Base-by-base conservation (phyloP, 1,140 invertebrate species). In the Lepidurus arcticus region DNA sequence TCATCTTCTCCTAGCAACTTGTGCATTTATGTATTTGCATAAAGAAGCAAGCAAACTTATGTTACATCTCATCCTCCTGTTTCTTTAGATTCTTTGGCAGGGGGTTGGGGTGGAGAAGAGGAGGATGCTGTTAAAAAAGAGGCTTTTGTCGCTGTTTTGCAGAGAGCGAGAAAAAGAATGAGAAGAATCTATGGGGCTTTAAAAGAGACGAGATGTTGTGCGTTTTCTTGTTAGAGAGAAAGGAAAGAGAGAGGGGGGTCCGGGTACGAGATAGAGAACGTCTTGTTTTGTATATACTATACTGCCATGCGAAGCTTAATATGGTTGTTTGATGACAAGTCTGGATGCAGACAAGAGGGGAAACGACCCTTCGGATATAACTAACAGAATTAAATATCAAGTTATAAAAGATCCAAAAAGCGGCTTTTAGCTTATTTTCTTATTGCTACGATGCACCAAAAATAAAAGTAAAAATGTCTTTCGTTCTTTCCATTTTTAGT, bases 221-320 rank as follows among this genome's bases (percentile, higher is more conserved):
- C 21, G 53, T 65, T 65, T n/a, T 13, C 53, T 65, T 21, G 9
- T 34, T 65, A 13, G 53, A 65, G 53, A 65, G 34, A 65, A 65
- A 21, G 53, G 53, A 65, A 21, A 7, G 53, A 65, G 53, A 21
- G 53, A 16, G 47, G 21, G 21, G 21, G 21, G 21, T 16, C 16
- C 16, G 21, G 53, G 53, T 7, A 65, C 34, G 21, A 65, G 53
- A 65, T 65, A 65, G 53, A 21, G 21, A 65, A 21, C 53, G 21
- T 65, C 53, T 65, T 65, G 53, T 65, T 65, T 65, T 65, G 53
- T 65, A 65, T 65, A 65, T 65, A 65, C 21, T 65, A 65, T 65
- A 65, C 21, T 65, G 53, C 53, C 13, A 65, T 65, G 13, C 53
- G 21, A 65, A 65, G 53, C 53, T 65, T 65, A 65, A 65, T 65